Evolutionary conservation across 2,888 invertebrate genomes (phyloP).

Genomic region (Eubasilissa splendida): DNA sequence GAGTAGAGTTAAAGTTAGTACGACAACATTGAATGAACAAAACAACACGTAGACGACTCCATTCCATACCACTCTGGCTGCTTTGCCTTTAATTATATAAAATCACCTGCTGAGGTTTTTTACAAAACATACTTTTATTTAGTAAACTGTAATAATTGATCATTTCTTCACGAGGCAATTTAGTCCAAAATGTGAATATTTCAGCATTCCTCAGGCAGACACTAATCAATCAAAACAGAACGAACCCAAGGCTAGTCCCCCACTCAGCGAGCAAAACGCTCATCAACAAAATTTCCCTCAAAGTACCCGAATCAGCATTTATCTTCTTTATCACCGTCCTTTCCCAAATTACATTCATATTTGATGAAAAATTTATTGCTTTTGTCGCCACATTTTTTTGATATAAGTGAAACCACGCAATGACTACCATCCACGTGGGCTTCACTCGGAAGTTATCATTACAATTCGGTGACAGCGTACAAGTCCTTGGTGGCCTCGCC

Average conservation of each 20-base stretch:
- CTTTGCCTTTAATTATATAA: not conserved
- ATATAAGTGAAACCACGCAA: conserved; percentile 56
- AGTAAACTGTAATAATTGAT: conserved; percentile 7
- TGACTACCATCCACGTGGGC: conserved; percentile 52
- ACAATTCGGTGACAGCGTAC: conserved; percentile 84
- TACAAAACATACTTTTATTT: not conserved
- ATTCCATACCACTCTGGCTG: conserved; percentile 50
- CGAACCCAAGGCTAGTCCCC: conserved; percentile 21
- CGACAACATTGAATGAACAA: conserved; percentile 21
- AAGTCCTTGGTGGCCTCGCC: conserved; percentile 72
- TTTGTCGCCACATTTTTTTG: conserved; percentile 44
- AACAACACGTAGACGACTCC: not conserved
- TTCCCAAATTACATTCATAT: conserved; percentile 50
- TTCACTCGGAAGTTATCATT: conserved; percentile 62
- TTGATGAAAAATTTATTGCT: conserved; percentile 55
- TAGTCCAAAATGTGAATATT: not conserved
- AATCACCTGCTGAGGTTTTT: conserved; percentile 3
- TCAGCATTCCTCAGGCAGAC: not conserved
- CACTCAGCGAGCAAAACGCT: conserved; percentile 2
- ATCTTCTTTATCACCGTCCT: conserved; percentile 22
- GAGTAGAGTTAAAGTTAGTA: conserved; percentile 21
- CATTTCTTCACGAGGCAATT: not conserved
- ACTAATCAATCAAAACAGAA: conserved; percentile 12
- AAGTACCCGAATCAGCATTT: not conserved
- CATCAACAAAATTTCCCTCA: not conserved